These are phyloP conservation scores for Branchinecta sandiegonensis DNA, from an alignment of 2,888 invertebrate species.

Conservation along the genomic window DNA sequence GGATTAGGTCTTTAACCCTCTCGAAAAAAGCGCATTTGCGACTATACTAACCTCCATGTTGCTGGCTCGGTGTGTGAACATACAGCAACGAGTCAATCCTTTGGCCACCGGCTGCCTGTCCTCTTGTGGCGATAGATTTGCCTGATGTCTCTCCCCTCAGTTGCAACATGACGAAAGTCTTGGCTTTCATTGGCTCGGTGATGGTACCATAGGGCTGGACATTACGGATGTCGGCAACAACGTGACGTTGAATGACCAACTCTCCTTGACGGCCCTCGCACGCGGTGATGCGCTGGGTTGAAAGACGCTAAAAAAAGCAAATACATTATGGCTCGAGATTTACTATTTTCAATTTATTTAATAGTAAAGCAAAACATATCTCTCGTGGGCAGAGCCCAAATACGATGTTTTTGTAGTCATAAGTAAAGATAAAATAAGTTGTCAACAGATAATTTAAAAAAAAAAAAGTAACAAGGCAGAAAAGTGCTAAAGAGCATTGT, in stretches of 20 bases:
- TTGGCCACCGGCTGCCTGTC: background rate
- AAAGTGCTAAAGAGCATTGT: too few species aligned
- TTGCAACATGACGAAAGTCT: background rate
- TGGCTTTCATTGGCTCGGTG: conserved; percentile 8
- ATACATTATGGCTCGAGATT: too few species aligned
- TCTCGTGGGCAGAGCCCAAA: too few species aligned
- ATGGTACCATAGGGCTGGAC: background rate
- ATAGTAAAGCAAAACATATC: too few species aligned
- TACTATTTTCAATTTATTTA: too few species aligned
- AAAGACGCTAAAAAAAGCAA: background rate
- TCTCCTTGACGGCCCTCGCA: background rate
- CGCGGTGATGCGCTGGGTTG: conserved; percentile 1
- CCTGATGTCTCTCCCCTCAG: background rate
- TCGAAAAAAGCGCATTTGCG: too few species aligned
- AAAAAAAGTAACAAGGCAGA: too few species aligned
- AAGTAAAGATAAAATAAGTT: too few species aligned
- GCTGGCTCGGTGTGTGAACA: conserved; percentile 13
- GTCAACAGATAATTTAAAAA: too few species aligned
- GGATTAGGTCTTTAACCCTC: too few species aligned
- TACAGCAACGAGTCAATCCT: background rate
- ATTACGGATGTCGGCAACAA: background rate
- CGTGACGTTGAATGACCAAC: background rate
- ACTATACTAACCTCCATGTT: background rate
- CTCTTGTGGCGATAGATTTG: background rate
- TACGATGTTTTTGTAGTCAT: too few species aligned